Base-by-base conservation (phyloP, 1,140 invertebrate species). In the Pseudomyrmex flavicornis region DNA sequence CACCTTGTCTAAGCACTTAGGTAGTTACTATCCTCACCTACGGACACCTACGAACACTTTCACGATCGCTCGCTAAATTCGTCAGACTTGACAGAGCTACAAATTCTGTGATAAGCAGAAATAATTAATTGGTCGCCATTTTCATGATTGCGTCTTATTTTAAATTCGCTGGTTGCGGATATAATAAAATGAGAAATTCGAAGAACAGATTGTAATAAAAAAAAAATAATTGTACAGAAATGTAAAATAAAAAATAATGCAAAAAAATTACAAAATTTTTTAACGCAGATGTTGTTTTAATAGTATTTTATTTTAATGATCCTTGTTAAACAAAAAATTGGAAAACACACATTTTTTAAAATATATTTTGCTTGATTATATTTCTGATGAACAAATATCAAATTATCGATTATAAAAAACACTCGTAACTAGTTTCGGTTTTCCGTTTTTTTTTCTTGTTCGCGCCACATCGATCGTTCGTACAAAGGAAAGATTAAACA, bases 1-100 rank as follows among this genome's bases (percentile, higher is more conserved):
- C 92, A 91, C 90, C 90, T 93, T 85, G 76, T 26, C 84, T 76
- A 89, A 87, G 70, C 77, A 89, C 85, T 84, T 82, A 62, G 61
- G 66, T 54, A 69, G 83, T 59, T 85, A 65, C 22, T 62, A 65
- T 65, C 20, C 22, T 13, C 65, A 83, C 63, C 65, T 59, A 58
- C 10, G 9, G 20, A 69, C 44, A 83, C 63, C 65, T 58, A 58
- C 10, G 9, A n/a, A 69, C 44, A 61, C 56, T 46, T 35, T 7
- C 58, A 48, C 52, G 50, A 83, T 58, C 52, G 17, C 7, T 22
- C 44, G 15, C 13, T 56, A 20, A 15, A n/a, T 15, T 22, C 58
- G 20, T 4, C 1, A 46, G 65, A 26, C 58, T 59, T 54, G 48
- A 54, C 58, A 52, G 26, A 8, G 13, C 10, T 4, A 10, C 12